Evolutionary conservation across 2,113 vertebrate species (phyloP).

Genomic region (Cyphomyrus discorhynchus): DNA sequence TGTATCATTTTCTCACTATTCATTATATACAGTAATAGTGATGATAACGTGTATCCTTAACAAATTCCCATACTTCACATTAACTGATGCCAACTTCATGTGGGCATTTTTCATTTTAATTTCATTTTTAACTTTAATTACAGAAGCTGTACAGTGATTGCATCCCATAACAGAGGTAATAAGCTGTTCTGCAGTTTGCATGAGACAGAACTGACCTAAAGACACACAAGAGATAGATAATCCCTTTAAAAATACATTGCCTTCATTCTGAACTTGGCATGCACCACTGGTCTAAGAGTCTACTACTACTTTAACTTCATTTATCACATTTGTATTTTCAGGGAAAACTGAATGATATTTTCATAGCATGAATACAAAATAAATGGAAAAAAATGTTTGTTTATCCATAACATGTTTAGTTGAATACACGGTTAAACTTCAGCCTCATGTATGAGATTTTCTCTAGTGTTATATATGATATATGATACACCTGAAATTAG

Average conservation of each 20-base stretch:
- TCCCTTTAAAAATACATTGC: neutral
- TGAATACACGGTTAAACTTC: conserved; percentile 5
- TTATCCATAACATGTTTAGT: neutral
- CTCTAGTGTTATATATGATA: conserved; percentile 13
- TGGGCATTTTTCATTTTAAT: neutral
- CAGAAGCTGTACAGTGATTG: neutral
- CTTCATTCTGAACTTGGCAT: neutral
- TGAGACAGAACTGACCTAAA: neutral
- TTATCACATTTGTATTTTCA: neutral
- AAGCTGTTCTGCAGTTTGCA: neutral
- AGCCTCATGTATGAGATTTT: neutral
- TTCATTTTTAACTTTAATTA: neutral
- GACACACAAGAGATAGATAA: neutral
- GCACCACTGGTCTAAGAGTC: neutral
- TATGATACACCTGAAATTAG: conserved; percentile 2
- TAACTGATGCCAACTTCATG: neutral
- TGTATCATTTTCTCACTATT: neutral
- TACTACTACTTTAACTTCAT: neutral
- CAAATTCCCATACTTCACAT: neutral
- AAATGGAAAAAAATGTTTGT: neutral
- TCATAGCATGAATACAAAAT: neutral
- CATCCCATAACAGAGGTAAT: neutral
- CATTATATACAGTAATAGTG: neutral
- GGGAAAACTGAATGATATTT: neutral
- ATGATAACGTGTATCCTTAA: neutral